phyloP scores from a whole-genome alignment of 2,888 invertebrate genomes.

The Apocheima hispidaria region DNA sequence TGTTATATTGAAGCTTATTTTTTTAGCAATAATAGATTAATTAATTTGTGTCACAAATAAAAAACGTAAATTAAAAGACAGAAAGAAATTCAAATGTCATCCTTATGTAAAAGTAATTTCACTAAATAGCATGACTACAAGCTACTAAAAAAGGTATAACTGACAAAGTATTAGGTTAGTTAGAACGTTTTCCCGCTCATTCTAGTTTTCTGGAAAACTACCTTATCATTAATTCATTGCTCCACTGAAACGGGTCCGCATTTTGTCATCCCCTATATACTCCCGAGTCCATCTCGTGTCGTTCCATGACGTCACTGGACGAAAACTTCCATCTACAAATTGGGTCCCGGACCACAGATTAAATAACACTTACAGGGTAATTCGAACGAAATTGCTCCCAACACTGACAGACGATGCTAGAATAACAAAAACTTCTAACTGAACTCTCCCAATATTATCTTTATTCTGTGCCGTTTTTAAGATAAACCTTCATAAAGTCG shows the following conservation, averaged over 20 bases:
- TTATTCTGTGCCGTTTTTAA: constrained; percentile 32
- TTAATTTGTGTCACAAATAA: no score
- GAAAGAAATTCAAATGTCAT: no score
- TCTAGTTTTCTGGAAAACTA: no score
- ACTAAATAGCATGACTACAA: no score
- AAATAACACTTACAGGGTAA: constrained; percentile 4
- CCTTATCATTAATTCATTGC: constrained; percentile 16
- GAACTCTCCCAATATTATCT: constrained; percentile 31
- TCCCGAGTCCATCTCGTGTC: constrained; percentile 8
- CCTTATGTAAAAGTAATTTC: no score
- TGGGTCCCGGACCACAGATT: constrained; percentile 46
- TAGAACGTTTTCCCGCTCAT: no score
- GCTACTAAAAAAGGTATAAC: no score
- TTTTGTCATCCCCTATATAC: constrained; percentile 12
- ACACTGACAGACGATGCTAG: constrained; percentile 34
- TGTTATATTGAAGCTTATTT: no score
- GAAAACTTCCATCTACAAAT: constrained; percentile 51
- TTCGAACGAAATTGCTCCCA: constrained; percentile 36
- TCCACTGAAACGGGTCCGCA: neutral
- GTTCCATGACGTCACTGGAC: constrained; percentile 25
- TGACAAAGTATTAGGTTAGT: no score
- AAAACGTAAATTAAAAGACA: no score
- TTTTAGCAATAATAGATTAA: no score
- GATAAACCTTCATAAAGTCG: constrained; percentile 36
- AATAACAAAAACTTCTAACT: constrained; percentile 44